A percentile compares a stretch with the other conserved stretches of the same genome.
Conservation (phyloP, 2,113 vertebrate genomes). For the Lepus timidus region DNA sequence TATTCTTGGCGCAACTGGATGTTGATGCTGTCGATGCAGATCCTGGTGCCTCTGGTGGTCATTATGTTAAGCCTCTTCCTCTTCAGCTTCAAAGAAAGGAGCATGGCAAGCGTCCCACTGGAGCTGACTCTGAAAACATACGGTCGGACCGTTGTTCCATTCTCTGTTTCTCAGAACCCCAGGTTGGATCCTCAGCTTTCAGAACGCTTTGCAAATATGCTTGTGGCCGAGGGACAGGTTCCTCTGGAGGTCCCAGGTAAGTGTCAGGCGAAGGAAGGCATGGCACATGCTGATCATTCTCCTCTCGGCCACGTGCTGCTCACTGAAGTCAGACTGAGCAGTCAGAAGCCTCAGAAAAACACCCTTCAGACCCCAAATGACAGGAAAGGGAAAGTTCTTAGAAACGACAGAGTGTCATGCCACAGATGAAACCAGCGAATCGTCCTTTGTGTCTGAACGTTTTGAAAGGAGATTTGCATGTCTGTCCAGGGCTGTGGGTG, state of each 20-base stretch:
- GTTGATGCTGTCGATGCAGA: slow-evolving; percentile 93
- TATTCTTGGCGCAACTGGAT: slow-evolving; percentile 97
- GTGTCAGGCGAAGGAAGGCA: not conserved
- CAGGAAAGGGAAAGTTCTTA: not conserved
- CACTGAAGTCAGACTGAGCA: not conserved
- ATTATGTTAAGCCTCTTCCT: slow-evolving; percentile 90
- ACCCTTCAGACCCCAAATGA: not conserved
- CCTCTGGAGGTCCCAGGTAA: slow-evolving; percentile 90
- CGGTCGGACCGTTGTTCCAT: slow-evolving; percentile 91
- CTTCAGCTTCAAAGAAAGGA: slow-evolving; percentile 89
- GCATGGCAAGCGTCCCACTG: slow-evolving; percentile 86
- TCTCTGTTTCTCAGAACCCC: slow-evolving; percentile 83
- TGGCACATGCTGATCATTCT: too few species aligned
- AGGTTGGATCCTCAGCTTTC: slow-evolving; percentile 86
- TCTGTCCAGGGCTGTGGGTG: not conserved
- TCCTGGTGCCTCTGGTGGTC: slow-evolving; percentile 94
- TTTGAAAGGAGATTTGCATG: not conserved
- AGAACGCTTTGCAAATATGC: slow-evolving; percentile 86
- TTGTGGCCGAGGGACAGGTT: slow-evolving; percentile 86
- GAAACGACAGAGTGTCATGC: not conserved
- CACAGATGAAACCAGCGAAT: not conserved
- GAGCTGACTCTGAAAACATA: slow-evolving; percentile 90
- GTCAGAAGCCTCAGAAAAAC: not conserved
- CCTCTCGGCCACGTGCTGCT: not conserved
- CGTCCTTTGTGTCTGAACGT: not conserved